Evolutionary conservation across 2,888 invertebrate species (phyloP).

Genomic region (Protophormia terraenovae): DNA sequence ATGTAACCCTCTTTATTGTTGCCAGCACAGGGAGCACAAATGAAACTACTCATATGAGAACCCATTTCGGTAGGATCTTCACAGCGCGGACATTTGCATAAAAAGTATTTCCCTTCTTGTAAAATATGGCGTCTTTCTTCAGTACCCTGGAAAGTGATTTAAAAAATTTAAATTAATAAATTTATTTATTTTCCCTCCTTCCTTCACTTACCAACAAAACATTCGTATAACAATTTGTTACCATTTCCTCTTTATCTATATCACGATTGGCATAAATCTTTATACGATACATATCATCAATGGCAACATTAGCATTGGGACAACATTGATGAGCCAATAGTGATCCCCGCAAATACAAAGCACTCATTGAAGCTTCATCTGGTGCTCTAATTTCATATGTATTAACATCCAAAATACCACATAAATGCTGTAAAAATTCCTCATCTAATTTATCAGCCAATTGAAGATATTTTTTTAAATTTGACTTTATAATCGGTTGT

Average conservation of each 20-base stretch:
- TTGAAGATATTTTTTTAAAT: constrained; percentile 72
- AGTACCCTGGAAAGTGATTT: constrained; percentile 83
- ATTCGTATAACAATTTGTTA: constrained; percentile 88
- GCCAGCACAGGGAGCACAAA: constrained; percentile 73
- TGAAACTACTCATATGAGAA: constrained; percentile 85
- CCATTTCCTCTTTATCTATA: constrained; percentile 84
- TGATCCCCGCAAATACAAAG: constrained; percentile 86
- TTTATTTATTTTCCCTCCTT: no score
- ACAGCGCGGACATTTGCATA: constrained; percentile 87
- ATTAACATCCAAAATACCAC: constrained; percentile 89
- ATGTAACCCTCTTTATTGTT: constrained; percentile 55
- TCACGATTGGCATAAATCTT: constrained; percentile 86
- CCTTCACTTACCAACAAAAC: constrained; percentile 85
- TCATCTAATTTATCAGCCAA: constrained; percentile 80
- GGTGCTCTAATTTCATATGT: constrained; percentile 87
- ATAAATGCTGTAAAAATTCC: constrained; percentile 85
- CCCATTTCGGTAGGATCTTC: constrained; percentile 87
- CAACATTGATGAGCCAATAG: constrained; percentile 89
- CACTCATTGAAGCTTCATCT: constrained; percentile 82
- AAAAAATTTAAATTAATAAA: background rate
- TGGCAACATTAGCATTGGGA: constrained; percentile 87
- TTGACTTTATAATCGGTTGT: constrained; percentile 73
- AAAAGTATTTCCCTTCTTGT: constrained; percentile 88
- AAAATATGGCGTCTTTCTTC: constrained; percentile 85
- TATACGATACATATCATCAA: constrained; percentile 86